Evolutionary conservation across 2,797 vertebrate species (phyloP).

Genomic region (Danionella dracula): DNA sequence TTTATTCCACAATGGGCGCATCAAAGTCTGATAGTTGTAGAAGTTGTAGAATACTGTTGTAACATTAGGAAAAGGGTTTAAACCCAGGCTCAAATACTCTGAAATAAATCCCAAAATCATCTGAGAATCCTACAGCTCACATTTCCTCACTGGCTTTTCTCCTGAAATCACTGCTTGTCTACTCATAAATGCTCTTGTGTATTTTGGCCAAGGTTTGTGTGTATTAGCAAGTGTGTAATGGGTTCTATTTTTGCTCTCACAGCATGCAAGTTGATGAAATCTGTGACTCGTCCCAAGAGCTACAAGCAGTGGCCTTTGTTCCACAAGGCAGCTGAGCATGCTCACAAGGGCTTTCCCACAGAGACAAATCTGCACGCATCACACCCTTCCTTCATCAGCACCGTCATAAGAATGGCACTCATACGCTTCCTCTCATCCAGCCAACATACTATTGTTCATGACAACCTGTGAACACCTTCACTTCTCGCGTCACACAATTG

Average conservation of each 20-base stretch:
- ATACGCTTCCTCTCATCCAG: slow-evolving; percentile 50
- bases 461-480: slow-evolving; percentile 30
- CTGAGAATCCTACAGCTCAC: background rate
- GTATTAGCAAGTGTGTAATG: slow-evolving; percentile 9
- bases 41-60: no score
- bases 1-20: no score
- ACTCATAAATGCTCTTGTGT: background rate
- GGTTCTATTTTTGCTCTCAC: slow-evolving; percentile 31
- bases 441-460: slow-evolving; percentile 28
- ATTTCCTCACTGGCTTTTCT: background rate
- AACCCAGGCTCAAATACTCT: no score
- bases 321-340: slow-evolving; percentile 53
- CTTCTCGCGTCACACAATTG: slow-evolving; percentile 24
- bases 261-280: slow-evolving; percentile 38
- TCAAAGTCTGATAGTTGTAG: no score
- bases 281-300: slow-evolving; percentile 40
- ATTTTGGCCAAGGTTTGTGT: slow-evolving; percentile 4
- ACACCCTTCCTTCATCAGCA: slow-evolving; percentile 43
- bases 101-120: background rate
- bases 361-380: slow-evolving; percentile 42
- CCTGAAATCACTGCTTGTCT: background rate
- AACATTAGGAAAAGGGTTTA: no score
- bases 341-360: slow-evolving; percentile 67
- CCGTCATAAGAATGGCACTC: slow-evolving; percentile 55
- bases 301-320: slow-evolving; percentile 42